A percentile compares a stretch with the other conserved stretches of the same genome.
These are phyloP conservation scores for Apteryx owenii DNA, from an alignment of 2,113 vertebrate genomes.

Conservation along the genomic window DNA sequence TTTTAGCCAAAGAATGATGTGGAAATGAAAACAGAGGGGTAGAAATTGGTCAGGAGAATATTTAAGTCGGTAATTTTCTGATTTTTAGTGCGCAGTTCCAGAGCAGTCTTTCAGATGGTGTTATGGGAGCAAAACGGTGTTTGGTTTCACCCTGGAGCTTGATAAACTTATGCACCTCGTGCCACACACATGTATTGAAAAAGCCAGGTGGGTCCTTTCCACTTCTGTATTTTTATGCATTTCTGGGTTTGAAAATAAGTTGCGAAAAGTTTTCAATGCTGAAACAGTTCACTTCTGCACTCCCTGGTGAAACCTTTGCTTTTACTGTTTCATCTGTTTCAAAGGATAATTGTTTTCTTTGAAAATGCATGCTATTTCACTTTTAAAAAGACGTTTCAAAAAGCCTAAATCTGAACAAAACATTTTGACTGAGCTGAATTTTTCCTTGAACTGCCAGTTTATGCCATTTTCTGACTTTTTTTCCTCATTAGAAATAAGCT, in stretches of 20 bases:
- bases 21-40: accelerated
- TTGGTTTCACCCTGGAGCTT: not conserved
- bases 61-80: not conserved
- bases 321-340: not conserved
- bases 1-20: not conserved
- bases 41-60: not conserved
- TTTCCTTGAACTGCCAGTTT: not conserved
- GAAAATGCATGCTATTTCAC: accelerated
- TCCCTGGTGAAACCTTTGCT: not conserved
- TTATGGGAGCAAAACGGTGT: not conserved
- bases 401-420: not conserved
- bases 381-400: not conserved
- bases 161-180: not conserved
- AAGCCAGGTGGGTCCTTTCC: not conserved
- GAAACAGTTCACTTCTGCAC: accelerated
- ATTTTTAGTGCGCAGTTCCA: accelerated
- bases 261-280: not conserved
- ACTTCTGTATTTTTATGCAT: not conserved
- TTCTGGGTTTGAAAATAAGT: not conserved
- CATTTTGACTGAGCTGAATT: accelerated
- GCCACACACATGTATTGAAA: accelerated
- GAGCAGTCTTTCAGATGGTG: not conserved
- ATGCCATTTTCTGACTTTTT: accelerated
- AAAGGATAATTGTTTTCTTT: not conserved
- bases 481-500: not conserved